Conservation (phyloP, 2,888 invertebrate genomes). For the Cosmia trapezina region DNA sequence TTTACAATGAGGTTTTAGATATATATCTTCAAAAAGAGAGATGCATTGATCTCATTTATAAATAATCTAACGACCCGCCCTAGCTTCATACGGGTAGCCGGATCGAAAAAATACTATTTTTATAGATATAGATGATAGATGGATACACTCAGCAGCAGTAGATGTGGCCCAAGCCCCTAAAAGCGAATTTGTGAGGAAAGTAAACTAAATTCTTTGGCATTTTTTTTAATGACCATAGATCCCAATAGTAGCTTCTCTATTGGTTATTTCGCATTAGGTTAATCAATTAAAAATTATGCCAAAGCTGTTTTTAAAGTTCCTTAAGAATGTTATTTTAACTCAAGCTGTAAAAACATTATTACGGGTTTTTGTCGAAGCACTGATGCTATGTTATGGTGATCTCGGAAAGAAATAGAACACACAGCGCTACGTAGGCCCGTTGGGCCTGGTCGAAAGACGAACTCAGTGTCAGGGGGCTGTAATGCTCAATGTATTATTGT, state of each 20-base stretch:
- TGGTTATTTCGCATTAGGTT: too few species aligned
- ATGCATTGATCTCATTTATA: slow-evolving; percentile 1
- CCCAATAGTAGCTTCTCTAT: too few species aligned
- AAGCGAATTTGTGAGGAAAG: background rate
- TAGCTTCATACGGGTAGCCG: too few species aligned
- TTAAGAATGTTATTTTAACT: too few species aligned
- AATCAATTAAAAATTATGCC: too few species aligned
- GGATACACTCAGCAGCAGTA: background rate
- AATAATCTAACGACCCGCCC: background rate
- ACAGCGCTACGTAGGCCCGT: background rate
- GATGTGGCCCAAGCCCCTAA: background rate
- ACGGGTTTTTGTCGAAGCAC: background rate
- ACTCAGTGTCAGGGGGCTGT: background rate
- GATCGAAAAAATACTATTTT: too few species aligned
- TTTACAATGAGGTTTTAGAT: background rate
- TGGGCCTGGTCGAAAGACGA: background rate
- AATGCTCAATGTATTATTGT: background rate
- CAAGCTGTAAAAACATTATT: too few species aligned
- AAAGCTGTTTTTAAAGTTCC: too few species aligned
- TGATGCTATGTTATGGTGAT: background rate
- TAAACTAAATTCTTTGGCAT: too few species aligned
- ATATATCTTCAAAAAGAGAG: background rate
- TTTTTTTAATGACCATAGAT: too few species aligned
- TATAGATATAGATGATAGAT: too few species aligned
- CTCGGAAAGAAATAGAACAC: background rate